Conservation (phyloP, 2,797 vertebrate genomes). For the Cyclura pinguis region DNA sequence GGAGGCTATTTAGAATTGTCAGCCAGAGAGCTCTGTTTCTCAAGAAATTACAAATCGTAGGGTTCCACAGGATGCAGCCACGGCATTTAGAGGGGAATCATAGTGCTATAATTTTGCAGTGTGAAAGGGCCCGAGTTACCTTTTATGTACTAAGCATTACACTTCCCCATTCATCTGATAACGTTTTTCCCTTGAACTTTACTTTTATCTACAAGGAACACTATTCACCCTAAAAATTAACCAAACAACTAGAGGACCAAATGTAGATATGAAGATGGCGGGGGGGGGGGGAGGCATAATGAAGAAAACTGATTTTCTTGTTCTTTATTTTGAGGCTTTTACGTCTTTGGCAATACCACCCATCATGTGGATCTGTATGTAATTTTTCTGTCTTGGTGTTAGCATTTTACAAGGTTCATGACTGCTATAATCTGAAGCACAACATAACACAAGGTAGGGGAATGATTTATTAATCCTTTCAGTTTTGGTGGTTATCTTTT, state of each 20-base stretch:
- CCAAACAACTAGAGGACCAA: too few relatives aligned
- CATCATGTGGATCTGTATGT: too few relatives aligned
- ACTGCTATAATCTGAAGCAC: neutral
- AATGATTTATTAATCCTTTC: neutral
- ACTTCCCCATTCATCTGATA: neutral
- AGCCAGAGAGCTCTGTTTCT: too few relatives aligned
- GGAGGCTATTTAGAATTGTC: too few relatives aligned
- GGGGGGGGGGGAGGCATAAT: neutral
- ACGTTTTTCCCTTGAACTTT: neutral
- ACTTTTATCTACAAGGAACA: neutral
- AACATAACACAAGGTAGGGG: neutral
- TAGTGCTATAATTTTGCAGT: too few relatives aligned
- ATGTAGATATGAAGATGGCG: neutral
- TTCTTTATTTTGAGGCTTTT: neutral
- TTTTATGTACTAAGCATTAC: neutral
- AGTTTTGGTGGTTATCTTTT: neutral
- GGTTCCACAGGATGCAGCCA: too few relatives aligned
- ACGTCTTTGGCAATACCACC: neutral
- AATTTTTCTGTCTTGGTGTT: neutral
- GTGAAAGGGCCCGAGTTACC: too few relatives aligned
- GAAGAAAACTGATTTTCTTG: neutral
- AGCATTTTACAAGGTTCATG: neutral
- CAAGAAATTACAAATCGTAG: too few relatives aligned
- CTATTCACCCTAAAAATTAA: too few relatives aligned
- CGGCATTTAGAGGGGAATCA: too few relatives aligned